phyloP scores from a whole-genome alignment of 2,888 invertebrate genomes.

The Merodon equestris region DNA sequence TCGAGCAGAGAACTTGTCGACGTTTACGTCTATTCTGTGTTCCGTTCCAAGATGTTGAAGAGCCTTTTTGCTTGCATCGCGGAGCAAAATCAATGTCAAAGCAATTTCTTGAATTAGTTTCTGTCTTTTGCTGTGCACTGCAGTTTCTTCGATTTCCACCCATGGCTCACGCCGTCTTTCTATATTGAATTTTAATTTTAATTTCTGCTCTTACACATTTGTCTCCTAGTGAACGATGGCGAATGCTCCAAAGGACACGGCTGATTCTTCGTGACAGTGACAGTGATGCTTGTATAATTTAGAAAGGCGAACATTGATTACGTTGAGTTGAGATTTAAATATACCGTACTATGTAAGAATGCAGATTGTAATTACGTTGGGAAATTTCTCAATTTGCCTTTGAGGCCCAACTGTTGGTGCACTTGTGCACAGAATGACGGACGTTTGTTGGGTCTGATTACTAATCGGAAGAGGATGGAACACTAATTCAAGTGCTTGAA shows the following conservation, averaged over 20 bases:
- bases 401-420: conserved; percentile 12
- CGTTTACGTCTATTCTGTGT: conserved; percentile 18
- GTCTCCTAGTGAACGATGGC: background rate
- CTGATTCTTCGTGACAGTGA: conserved; percentile 28
- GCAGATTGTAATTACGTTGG: conserved; percentile 51
- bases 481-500: too few species aligned
- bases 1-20: conserved; percentile 2
- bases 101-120: conserved; percentile 62
- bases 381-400: conserved; percentile 48
- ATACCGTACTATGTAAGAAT: background rate
- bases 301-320: conserved; percentile 54
- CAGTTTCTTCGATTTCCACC: conserved; percentile 16
- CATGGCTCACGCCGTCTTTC: conserved; percentile 7
- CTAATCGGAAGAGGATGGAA: too few species aligned
- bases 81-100: conserved; percentile 60
- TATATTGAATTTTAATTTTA: conserved; percentile 61
- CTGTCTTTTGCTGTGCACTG: conserved; percentile 29
- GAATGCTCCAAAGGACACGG: conserved; percentile 22
- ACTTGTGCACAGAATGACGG: background rate
- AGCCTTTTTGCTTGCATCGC: conserved; percentile 11
- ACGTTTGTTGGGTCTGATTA: background rate
- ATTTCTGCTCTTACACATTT: conserved; percentile 38
- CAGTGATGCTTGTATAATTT: conserved; percentile 56
- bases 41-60: background rate
- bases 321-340: conserved; percentile 46